Conservation (phyloP, 2,113 vertebrate genomes). For the Mus spicilegus region DNA sequence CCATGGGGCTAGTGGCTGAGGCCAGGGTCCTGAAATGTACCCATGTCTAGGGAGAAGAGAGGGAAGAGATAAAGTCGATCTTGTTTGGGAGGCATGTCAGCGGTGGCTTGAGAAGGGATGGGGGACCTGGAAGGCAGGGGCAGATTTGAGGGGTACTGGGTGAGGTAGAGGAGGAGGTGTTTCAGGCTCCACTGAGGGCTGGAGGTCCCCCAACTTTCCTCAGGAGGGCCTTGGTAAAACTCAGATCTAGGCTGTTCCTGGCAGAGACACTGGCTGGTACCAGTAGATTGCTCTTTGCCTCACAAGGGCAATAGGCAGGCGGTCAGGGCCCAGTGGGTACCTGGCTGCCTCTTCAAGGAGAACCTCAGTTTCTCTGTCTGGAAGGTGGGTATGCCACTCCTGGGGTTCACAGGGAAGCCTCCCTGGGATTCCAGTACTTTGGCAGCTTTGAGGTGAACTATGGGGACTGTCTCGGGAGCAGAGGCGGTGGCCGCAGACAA, state of each 20-base stretch:
- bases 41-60: neutral
- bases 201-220: neutral
- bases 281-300: accelerated
- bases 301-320: neutral
- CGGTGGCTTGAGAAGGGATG: slow-evolving; percentile 41
- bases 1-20: neutral
- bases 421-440: neutral
- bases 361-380: neutral
- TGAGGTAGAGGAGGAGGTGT: neutral
- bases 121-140: slow-evolving; percentile 33
- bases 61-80: neutral
- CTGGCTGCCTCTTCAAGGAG: neutral
- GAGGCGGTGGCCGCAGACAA: slow-evolving; percentile 36
- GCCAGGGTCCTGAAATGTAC: neutral
- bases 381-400: neutral
- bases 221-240: neutral
- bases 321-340: neutral
- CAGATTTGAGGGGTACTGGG: neutral
- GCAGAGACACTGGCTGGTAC: neutral
- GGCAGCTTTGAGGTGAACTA: neutral
- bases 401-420: neutral
- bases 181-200: neutral
- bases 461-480: neutral
- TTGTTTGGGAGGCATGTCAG: slow-evolving; percentile 66
- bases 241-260: neutral